Evolutionary conservation across 1,140 invertebrate genomes (phyloP).

Genomic region (Asobara japonica): DNA sequence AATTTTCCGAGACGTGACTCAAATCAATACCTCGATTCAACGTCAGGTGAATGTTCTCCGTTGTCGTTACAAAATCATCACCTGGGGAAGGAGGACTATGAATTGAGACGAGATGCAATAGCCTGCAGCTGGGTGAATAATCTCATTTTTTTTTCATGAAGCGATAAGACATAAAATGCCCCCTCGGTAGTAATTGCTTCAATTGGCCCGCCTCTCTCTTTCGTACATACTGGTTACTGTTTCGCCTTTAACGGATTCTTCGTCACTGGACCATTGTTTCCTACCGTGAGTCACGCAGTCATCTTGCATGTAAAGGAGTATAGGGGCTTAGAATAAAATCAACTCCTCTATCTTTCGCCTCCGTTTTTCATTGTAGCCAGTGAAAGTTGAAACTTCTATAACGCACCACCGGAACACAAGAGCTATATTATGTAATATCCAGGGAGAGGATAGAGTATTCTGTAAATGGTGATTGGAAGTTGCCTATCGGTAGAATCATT

Average conservation of each 20-base stretch:
- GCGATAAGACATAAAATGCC: not conserved
- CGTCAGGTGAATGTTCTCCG: slow-evolving; percentile 2
- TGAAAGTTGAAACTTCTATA: slow-evolving; percentile 17
- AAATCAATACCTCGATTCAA: slow-evolving; percentile 5
- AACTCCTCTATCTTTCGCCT: slow-evolving; percentile 12
- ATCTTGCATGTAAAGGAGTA: slow-evolving; percentile 3
- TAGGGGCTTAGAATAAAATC: not conserved
- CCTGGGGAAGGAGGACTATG: not conserved
- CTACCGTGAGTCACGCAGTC: not conserved
- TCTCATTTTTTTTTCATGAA: not conserved
- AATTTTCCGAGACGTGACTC: slow-evolving; percentile 10
- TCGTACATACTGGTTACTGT: slow-evolving; percentile 15
- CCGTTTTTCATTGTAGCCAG: slow-evolving; percentile 9
- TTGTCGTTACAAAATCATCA: not conserved
- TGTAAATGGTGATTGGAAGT: not conserved
- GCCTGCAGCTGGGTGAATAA: slow-evolving; percentile 14
- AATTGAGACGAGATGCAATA: slow-evolving; percentile 6
- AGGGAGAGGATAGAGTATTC: not conserved
- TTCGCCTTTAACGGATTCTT: slow-evolving; percentile 37
- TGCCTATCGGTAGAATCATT: not conserved
- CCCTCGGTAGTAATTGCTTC: slow-evolving; percentile 35
- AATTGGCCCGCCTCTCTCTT: slow-evolving; percentile 29
- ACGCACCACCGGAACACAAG: slow-evolving; percentile 2
- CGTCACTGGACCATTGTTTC: slow-evolving; percentile 26
- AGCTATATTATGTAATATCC: not conserved